Percentiles rank a stretch among this genome's conserved stretches.
Evolutionary conservation across 2,888 invertebrate species (phyloP).

Genomic region (Lysandra bellargus): DNA sequence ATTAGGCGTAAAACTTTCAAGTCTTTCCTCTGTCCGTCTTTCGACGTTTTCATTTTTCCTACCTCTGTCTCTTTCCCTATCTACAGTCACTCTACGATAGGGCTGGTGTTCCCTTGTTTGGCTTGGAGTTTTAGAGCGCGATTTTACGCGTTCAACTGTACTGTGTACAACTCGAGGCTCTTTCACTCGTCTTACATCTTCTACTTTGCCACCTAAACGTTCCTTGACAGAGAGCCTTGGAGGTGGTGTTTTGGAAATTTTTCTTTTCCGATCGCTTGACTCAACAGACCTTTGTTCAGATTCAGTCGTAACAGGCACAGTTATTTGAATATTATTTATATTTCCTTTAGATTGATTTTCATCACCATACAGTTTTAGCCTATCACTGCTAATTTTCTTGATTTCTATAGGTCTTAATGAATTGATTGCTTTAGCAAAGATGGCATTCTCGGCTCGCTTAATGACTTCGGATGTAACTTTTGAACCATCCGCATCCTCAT

Average conservation of each 20-base stretch:
- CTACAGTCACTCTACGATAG: constrained; percentile 76
- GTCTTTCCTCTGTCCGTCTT: constrained; percentile 53
- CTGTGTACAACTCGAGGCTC: constrained; percentile 79
- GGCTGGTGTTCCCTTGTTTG: constrained; percentile 55
- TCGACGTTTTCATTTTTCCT: constrained; percentile 62
- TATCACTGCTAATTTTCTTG: constrained; percentile 85
- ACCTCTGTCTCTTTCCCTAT: constrained; percentile 67
- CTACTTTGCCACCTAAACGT: constrained; percentile 88
- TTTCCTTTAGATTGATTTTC: constrained; percentile 62
- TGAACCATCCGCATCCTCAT: constrained; percentile 78
- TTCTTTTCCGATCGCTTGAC: constrained; percentile 67
- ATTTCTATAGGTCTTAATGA: constrained; percentile 89
- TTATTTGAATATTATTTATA: constrained; percentile 78
- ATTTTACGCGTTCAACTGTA: constrained; percentile 78
- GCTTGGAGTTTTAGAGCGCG: constrained; percentile 76
- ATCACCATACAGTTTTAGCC: constrained; percentile 83
- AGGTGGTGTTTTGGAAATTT: constrained; percentile 78
- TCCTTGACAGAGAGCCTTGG: constrained; percentile 88
- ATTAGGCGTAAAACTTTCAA: constrained; percentile 53
- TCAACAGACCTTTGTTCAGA: constrained; percentile 71
- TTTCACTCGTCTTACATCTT: constrained; percentile 76
- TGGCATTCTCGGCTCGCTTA: constrained; percentile 94
- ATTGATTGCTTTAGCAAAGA: constrained; percentile 93
- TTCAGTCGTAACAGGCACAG: constrained; percentile 69
- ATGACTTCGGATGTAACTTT: constrained; percentile 93